Base-by-base conservation (phyloP, 2,797 vertebrate species). In the Pangasius macronema region DNA sequence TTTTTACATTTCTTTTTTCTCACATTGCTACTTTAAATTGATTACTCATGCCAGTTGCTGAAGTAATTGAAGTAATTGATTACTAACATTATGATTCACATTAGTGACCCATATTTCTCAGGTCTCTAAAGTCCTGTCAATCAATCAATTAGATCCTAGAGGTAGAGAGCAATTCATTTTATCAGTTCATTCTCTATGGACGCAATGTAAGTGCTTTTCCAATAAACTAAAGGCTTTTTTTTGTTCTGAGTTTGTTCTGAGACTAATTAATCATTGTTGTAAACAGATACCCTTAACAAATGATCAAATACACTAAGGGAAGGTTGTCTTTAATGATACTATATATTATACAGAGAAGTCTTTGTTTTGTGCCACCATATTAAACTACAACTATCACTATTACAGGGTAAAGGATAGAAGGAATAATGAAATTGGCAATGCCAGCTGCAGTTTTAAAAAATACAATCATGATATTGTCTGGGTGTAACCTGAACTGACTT, bases 111-210 rank as follows among this genome's bases (percentile, higher is more conserved):
- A 11, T 11, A 22, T 49, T 51, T 65, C 49, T 67, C 18, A 65
- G 27, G 57, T 82, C 27, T 82, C 59, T 49, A 65, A 82, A 80
- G 55, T 39, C 16, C 59, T 10, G 2, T 82, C 59, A 82, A 13
- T 67, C 81, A 67, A 51, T 82, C 36, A 49, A 49, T 42, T 46
- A 89, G 8, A 57, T 81, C 22, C 8, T 42, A 61, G 36, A 16
- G 86, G 89, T 89, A 87, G 61, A 27, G 49, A 91, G 85, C 39
- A 0, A 87, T 92, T 92, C 87, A 87, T 57, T 82, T 93, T 82
- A 92, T 88, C 85, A 30, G 51, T 87, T 88, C 70, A 81, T 82
- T 72, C 57, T 86, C 79, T 77, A 68, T 87, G 39, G 33, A 30
- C 57, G 30, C 83, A 67, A 73, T 83, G 42, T 16, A 72, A 20